Evolutionary conservation across 2,797 vertebrate genomes (phyloP).

Genomic region (Mustela erminea): DNA sequence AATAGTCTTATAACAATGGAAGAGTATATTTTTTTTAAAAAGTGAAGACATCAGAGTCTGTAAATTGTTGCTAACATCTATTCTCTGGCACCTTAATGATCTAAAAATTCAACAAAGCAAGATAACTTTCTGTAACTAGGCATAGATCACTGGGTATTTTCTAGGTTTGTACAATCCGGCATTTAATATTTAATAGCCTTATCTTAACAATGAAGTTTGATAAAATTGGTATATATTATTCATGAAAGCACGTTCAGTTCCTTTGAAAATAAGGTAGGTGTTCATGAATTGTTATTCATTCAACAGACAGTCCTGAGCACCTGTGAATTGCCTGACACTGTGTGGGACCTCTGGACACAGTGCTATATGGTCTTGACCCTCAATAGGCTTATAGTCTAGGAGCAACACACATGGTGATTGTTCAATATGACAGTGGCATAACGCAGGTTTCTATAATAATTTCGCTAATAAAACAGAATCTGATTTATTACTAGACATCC

Average conservation of each 20-base stretch:
- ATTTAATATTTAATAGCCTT: background rate
- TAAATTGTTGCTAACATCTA: background rate
- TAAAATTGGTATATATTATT: background rate
- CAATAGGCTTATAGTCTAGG: background rate
- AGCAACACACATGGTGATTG: background rate
- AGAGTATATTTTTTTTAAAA: background rate
- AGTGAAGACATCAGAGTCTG: background rate
- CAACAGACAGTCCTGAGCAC: background rate
- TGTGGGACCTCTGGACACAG: background rate
- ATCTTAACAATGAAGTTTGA: background rate
- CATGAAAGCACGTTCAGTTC: background rate
- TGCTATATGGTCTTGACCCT: background rate
- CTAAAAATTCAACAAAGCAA: slow-evolving; percentile 27
- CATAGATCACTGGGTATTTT: slow-evolving; percentile 3
- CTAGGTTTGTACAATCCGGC: background rate
- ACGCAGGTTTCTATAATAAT: background rate
- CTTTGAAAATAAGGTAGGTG: background rate
- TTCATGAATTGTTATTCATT: background rate
- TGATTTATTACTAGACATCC: background rate
- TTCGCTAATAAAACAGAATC: background rate
- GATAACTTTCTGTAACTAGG: background rate
- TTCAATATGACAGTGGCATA: background rate
- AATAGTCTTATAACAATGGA: background rate
- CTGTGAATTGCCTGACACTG: background rate
- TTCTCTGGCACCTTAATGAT: slow-evolving; percentile 7